These are phyloP conservation scores for Paedocypris micromegethes DNA, from an alignment of 2,797 vertebrate species.

Conservation along the genomic window DNA sequence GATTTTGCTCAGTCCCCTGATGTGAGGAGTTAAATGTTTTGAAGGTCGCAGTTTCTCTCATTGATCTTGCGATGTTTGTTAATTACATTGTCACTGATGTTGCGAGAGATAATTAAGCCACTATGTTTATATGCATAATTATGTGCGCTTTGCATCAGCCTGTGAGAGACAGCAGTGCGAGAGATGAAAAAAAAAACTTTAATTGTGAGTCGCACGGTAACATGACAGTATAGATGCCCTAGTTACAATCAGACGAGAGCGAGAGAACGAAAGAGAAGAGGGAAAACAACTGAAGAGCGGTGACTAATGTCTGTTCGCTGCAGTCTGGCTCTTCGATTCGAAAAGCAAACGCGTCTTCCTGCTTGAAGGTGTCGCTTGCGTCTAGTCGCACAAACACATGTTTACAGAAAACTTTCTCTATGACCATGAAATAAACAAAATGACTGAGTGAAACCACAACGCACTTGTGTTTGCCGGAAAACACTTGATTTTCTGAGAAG, in stretches of 20 bases:
- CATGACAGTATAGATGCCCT: constrained; percentile 77
- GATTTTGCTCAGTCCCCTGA: constrained; percentile 67
- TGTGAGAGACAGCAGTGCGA: constrained; percentile 75
- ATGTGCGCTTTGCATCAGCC: constrained; percentile 93
- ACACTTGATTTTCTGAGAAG: constrained; percentile 66
- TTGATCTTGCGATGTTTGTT: constrained; percentile 99
- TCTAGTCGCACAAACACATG: constrained; percentile 56
- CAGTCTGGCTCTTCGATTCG: constrained; percentile 44
- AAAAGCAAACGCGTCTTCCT: constrained; percentile 57
- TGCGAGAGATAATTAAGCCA: constrained; percentile 99
- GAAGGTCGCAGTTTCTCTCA: constrained; percentile 99
- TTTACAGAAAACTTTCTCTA: constrained; percentile 59
- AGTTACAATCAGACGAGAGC: constrained; percentile 70
- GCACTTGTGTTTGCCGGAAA: constrained; percentile 57
- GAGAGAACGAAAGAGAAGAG: constrained; percentile 64
- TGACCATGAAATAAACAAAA: constrained; percentile 64
- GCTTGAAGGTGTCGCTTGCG: constrained; percentile 55
- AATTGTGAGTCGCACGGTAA: constrained; percentile 76
- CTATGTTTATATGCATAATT: constrained; percentile 99
- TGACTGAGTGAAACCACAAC: constrained; percentile 74
- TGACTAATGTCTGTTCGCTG: constrained; percentile 62
- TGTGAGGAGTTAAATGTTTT: constrained; percentile 84
- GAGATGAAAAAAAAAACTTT: constrained; percentile 63
- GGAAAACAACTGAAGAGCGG: constrained; percentile 62
- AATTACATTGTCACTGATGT: constrained; percentile 99